These are phyloP conservation scores for Mormyrus iriodes DNA, from an alignment of 2,113 vertebrate species.

Conservation along the genomic window DNA sequence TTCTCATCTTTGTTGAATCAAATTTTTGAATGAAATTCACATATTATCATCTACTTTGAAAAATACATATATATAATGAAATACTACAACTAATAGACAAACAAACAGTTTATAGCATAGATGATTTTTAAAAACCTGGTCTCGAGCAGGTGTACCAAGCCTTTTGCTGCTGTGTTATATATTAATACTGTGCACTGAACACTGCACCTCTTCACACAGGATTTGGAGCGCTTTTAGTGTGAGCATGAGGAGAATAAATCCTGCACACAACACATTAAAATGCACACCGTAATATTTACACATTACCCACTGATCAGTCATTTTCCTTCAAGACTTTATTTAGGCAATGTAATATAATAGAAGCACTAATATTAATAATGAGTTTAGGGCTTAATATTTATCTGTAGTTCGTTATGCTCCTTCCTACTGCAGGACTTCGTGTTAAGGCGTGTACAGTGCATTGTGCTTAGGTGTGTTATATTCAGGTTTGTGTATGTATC, in stretches of 20 bases:
- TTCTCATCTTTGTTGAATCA: neutral
- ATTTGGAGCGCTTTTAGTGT: neutral
- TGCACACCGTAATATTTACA: neutral
- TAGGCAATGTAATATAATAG: too few species aligned
- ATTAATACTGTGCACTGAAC: neutral
- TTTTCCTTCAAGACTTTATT: neutral
- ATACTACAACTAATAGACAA: neutral
- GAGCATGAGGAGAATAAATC: neutral
- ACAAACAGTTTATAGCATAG: neutral
- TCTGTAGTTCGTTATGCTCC: neutral
- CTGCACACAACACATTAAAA: neutral
- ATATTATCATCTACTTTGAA: neutral
- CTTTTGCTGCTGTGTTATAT: neutral
- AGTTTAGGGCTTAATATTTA: neutral
- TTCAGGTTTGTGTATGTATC: constrained; percentile 19
- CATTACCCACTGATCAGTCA: neutral
- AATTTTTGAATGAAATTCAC: too few species aligned
- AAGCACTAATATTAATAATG: neutral
- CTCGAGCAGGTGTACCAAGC: neutral
- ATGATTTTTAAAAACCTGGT: neutral
- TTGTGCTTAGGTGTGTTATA: neutral
- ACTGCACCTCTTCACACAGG: neutral
- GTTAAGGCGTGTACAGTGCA: neutral
- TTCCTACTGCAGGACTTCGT: neutral
- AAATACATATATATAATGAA: neutral